Percentiles rank a stretch among this genome's conserved stretches.
phyloP scores from a whole-genome alignment of 2,113 vertebrate species.

The Pipra filicauda region DNA sequence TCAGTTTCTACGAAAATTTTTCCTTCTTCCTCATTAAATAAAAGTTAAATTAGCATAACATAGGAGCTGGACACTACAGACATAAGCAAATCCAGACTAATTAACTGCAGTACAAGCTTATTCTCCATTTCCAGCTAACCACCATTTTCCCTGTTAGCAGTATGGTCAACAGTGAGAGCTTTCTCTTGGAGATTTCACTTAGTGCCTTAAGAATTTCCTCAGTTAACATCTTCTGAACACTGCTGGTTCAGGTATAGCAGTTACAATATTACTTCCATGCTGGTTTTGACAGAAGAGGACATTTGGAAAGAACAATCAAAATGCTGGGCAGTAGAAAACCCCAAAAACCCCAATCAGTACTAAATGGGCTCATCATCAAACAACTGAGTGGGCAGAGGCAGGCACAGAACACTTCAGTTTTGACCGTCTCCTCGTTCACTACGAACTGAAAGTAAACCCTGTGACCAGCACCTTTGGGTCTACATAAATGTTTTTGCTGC shows the following conservation, averaged over 20 bases:
- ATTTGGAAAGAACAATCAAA: background rate
- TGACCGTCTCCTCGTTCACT: background rate
- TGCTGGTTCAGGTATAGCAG: background rate
- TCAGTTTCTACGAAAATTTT: background rate
- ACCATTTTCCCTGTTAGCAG: background rate
- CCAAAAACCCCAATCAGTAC: background rate
- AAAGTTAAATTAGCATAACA: background rate
- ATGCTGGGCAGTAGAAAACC: background rate
- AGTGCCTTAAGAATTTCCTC: background rate
- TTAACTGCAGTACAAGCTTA: background rate
- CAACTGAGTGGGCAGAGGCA: background rate
- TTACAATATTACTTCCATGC: background rate
- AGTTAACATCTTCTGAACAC: background rate
- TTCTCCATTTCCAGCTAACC: background rate
- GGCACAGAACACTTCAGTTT: background rate
- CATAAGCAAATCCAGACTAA: background rate
- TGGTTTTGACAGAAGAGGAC: background rate
- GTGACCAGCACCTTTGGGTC: background rate
- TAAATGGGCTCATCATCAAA: background rate
- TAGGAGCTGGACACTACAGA: background rate
- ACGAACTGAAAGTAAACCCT: background rate
- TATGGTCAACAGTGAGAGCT: background rate
- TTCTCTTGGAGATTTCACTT: background rate
- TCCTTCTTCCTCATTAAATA: background rate
- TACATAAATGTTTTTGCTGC: background rate